phyloP scores from a whole-genome alignment of 30 jellyfish, hydroid and myxozoan species.

The Sanderia malayensis region DNA sequence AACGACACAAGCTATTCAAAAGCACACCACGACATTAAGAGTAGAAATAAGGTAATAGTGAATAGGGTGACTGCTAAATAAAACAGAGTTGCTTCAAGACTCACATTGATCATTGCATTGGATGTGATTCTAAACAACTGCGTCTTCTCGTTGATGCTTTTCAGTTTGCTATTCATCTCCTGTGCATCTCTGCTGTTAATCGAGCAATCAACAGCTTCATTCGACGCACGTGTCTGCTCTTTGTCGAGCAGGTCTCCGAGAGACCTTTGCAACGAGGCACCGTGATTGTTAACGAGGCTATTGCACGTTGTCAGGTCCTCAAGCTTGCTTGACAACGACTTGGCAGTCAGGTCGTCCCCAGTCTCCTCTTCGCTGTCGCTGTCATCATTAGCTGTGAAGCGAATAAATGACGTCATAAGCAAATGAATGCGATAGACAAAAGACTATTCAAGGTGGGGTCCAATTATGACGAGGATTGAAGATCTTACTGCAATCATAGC shows the following conservation, averaged over 20 bases:
- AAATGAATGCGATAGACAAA: too few species aligned
- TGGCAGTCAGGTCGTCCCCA: constrained; percentile 83
- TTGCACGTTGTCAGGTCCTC: constrained; percentile 88
- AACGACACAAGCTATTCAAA: too few species aligned
- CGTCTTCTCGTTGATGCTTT: constrained; percentile 78
- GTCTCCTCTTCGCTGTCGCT: constrained; percentile 82
- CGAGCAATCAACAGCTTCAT: constrained; percentile 33
- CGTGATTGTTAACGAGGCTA: constrained; percentile 83
- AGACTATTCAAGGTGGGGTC: too few species aligned
- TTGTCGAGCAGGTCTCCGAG: constrained; percentile 85
- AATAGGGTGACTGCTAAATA: not conserved
- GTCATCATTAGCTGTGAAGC: constrained; percentile 72
- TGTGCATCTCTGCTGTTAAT: constrained; percentile 38
- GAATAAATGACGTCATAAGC: too few species aligned
- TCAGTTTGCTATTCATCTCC: constrained; percentile 55
- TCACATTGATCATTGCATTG: constrained; percentile 90
- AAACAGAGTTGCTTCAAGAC: constrained; percentile 4
- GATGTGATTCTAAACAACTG: constrained; percentile 94
- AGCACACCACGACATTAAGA: too few species aligned
- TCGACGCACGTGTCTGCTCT: constrained; percentile 49
- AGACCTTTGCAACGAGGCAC: constrained; percentile 85
- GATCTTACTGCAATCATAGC: too few species aligned
- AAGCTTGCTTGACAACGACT: constrained; percentile 68
- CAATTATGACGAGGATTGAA: too few species aligned
- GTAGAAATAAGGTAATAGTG: not conserved